Percentiles rank a stretch among this genome's conserved stretches.
phyloP scores from a whole-genome alignment of 2,888 invertebrate genomes.

The Cotesia congregata region DNA sequence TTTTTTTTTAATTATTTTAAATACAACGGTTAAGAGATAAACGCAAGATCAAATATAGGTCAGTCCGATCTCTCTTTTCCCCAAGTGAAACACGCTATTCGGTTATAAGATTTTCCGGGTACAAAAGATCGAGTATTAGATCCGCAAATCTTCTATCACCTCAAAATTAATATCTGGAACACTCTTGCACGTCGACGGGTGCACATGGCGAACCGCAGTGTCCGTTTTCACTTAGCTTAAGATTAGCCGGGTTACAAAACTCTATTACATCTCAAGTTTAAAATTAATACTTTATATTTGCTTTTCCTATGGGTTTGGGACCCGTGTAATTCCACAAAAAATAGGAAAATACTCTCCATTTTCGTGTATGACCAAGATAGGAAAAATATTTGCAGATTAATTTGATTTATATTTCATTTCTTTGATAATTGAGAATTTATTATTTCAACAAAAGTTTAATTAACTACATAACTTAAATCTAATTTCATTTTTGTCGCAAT shows the following conservation, averaged over 20 bases:
- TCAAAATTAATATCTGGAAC: constrained; percentile 40
- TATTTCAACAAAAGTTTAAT: not conserved
- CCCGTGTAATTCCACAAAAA: too few relatives aligned
- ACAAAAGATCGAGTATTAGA: constrained; percentile 14
- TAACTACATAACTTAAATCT: not conserved
- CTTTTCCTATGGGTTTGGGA: not conserved
- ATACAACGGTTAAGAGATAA: too few relatives aligned
- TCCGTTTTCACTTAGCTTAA: constrained; percentile 57
- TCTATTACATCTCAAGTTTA: constrained; percentile 35
- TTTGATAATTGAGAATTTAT: too few relatives aligned
- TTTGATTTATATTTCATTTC: too few relatives aligned
- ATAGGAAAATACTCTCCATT: too few relatives aligned
- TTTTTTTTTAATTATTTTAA: too few relatives aligned
- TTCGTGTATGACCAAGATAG: too few relatives aligned
- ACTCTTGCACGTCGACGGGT: constrained; percentile 15
- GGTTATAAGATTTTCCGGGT: not conserved
- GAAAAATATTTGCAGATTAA: too few relatives aligned
- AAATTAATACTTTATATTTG: constrained; percentile 2
- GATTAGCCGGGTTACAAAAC: constrained; percentile 50
- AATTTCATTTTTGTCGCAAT: not conserved
- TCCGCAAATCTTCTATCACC: constrained; percentile 38
- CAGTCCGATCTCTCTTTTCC: not conserved
- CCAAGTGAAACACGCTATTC: not conserved
- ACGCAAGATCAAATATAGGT: too few relatives aligned
- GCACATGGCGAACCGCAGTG: constrained; percentile 46